Evolutionary conservation across 1,140 invertebrate genomes (phyloP).

Genomic region (Anastrepha ludens): DNA sequence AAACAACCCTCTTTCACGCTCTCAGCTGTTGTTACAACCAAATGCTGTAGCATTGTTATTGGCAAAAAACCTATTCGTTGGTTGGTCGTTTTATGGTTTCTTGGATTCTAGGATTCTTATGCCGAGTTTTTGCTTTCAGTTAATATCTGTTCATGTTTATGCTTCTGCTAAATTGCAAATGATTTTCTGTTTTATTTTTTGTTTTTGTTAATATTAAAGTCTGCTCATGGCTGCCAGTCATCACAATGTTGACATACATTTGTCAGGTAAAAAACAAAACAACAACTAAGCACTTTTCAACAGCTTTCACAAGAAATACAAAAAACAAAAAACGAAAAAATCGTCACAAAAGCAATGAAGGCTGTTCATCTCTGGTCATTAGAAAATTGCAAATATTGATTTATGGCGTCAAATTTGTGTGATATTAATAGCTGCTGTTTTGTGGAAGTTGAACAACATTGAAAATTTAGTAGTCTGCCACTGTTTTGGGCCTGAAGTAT

Average conservation of each 20-base stretch:
- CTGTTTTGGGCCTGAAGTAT: no score
- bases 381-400: conserved; percentile 41
- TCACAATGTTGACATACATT: conserved; percentile 21
- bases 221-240: conserved; percentile 26
- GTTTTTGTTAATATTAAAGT: background rate
- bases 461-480: no score
- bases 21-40: background rate
- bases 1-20: background rate
- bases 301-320: no score
- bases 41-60: background rate
- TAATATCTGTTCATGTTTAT: background rate
- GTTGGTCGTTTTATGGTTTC: conserved; percentile 30
- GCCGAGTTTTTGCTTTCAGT: background rate
- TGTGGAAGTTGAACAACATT: no score
- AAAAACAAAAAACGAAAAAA: background rate
- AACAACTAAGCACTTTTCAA: no score
- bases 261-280: background rate
- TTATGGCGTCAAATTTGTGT: conserved; percentile 7
- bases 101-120: background rate
- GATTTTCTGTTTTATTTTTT: background rate
- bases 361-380: background rate
- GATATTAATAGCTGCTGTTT: background rate
- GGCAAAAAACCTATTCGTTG: background rate
- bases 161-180: conserved; percentile 10
- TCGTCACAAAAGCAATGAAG: background rate